Conservation (phyloP, 2,113 vertebrate genomes). For the Callospermophilus lateralis region DNA sequence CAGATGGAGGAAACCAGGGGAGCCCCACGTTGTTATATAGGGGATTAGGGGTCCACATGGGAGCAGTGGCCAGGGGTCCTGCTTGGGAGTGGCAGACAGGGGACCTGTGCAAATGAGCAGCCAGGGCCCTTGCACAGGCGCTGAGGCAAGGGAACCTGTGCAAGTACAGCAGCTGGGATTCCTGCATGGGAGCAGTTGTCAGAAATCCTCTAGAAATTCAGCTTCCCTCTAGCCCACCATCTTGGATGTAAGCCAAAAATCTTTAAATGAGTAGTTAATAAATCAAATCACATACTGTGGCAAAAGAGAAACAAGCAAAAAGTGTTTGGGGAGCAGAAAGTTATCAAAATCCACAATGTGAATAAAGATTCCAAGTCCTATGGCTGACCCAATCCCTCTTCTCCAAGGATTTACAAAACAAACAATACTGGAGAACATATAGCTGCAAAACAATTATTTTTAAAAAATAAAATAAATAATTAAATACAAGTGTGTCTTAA, state of each 20-base stretch:
- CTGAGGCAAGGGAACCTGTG: no score
- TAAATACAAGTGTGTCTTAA: background rate
- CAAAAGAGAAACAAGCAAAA: background rate
- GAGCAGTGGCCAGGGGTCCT: no score
- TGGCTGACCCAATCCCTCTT: rapidly evolving
- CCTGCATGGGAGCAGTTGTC: no score
- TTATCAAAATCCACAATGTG: background rate
- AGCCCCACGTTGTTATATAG: no score
- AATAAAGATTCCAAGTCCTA: background rate
- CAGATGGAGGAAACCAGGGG: no score
- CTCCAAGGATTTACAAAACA: background rate
- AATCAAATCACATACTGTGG: background rate
- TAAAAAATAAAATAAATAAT: background rate
- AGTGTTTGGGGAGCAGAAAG: background rate
- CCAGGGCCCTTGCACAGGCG: no score
- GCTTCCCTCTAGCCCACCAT: no score
- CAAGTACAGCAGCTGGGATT: no score
- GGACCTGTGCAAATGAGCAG: no score
- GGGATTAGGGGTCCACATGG: no score
- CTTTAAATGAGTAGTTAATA: background rate
- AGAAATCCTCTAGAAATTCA: no score
- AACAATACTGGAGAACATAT: background rate
- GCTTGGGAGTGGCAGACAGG: no score
- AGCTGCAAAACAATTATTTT: background rate
- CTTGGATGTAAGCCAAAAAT: background rate